Conservation (phyloP, 1,140 invertebrate genomes). For the Drosophila yakuba region DNA sequence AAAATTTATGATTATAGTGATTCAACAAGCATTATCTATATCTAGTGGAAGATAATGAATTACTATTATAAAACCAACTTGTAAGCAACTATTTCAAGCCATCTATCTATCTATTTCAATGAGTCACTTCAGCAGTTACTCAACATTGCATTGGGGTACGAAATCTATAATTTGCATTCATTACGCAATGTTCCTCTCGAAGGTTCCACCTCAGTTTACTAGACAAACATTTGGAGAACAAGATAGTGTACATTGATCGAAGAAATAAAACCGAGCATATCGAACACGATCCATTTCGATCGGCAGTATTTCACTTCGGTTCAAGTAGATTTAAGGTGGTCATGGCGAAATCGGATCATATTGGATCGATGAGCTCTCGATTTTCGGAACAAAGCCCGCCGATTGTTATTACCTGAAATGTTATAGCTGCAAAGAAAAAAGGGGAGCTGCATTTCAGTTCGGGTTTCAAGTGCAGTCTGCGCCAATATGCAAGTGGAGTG, state of each 20-base stretch:
- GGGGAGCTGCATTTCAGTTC: slow-evolving; percentile 5
- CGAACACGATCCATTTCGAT: slow-evolving; percentile 14
- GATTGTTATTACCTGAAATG: slow-evolving; percentile 24
- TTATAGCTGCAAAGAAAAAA: neutral
- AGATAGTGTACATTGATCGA: too few species aligned
- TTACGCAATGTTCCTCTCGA: neutral
- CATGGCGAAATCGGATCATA: slow-evolving; percentile 19
- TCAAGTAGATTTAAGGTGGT: slow-evolving; percentile 9
- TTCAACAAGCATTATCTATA: too few species aligned
- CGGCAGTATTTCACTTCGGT: slow-evolving; percentile 1
- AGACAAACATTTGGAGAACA: slow-evolving; percentile 3
- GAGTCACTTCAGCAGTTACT: too few species aligned
- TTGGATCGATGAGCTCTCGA: neutral
- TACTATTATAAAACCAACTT: too few species aligned
- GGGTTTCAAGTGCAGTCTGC: slow-evolving; percentile 46
- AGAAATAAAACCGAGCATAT: too few species aligned
- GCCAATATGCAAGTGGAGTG: slow-evolving; percentile 14
- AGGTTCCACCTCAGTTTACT: neutral
- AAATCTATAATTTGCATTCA: neutral
- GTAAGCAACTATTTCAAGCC: too few species aligned
- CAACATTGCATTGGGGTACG: too few species aligned
- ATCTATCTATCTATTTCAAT: too few species aligned
- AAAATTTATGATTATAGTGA: neutral
- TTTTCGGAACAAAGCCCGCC: slow-evolving; percentile 27
- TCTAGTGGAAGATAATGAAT: too few species aligned